phyloP scores from a whole-genome alignment of 2,113 vertebrate species.

The Euleptes europaea region DNA sequence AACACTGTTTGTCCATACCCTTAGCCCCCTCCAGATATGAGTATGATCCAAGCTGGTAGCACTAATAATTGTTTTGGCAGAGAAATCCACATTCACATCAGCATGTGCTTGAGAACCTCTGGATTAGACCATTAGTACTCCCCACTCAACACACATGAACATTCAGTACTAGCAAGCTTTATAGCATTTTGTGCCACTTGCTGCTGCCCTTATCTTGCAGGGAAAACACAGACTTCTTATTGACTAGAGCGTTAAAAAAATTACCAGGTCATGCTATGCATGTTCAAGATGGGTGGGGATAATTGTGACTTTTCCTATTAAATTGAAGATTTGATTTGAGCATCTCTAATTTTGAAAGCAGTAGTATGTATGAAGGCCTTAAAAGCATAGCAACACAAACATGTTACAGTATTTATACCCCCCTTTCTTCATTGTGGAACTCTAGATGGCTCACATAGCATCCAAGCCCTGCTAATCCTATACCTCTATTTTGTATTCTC shows the following conservation, averaged over 20 bases:
- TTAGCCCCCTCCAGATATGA: neutral
- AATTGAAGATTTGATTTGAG: no score
- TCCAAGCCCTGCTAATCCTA: no score
- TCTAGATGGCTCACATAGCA: no score
- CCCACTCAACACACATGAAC: neutral
- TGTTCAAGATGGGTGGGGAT: neutral
- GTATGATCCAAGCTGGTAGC: neutral
- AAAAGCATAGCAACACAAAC: conserved; percentile 43
- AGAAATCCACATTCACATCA: neutral
- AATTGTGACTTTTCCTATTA: conserved; percentile 22
- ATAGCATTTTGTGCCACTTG: conserved; percentile 2
- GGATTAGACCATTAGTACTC: neutral
- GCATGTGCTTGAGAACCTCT: neutral
- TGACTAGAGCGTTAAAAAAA: neutral
- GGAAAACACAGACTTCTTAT: neutral
- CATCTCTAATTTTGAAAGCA: conserved; percentile 26
- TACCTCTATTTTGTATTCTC: no score
- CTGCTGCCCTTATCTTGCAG: fast-evolving
- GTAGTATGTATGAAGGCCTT: conserved; percentile 30
- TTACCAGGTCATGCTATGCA: neutral
- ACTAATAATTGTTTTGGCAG: neutral
- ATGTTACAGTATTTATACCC: no score
- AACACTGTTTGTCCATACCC: no score
- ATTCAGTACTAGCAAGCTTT: neutral
- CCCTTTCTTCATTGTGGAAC: no score